These are phyloP conservation scores for Trichonephila clavata DNA, from an alignment of 1,140 invertebrate species.

Conservation along the genomic window DNA sequence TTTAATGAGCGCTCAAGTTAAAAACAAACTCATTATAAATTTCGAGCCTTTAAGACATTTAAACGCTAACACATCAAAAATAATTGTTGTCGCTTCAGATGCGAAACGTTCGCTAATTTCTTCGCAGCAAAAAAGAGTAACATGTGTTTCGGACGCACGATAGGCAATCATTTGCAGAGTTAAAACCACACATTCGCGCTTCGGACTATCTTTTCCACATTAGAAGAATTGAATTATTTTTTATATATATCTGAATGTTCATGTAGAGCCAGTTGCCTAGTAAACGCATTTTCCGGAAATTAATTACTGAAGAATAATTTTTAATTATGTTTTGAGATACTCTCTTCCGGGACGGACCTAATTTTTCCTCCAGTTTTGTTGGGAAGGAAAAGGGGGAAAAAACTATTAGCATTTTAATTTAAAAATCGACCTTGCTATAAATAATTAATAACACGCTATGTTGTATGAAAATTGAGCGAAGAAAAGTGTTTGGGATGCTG, in stretches of 20 bases:
- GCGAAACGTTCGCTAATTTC: not conserved
- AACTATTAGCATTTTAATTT: slow-evolving; percentile 42
- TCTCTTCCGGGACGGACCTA: not conserved
- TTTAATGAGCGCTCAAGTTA: not conserved
- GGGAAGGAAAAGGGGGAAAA: not conserved
- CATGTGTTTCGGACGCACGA: slow-evolving; percentile 10
- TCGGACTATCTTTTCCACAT: slow-evolving; percentile 6
- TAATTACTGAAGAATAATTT: slow-evolving; percentile 25
- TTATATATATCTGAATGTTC: not conserved
- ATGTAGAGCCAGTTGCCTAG: not conserved
- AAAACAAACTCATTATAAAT: slow-evolving; percentile 18
- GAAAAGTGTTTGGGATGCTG: not conserved
- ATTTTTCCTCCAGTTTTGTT: not conserved
- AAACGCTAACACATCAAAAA: not conserved
- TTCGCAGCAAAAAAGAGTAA: not conserved
- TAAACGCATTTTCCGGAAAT: slow-evolving; percentile 12
- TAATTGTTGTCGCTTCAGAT: not conserved
- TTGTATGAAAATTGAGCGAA: not conserved
- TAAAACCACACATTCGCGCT: slow-evolving; percentile 26
- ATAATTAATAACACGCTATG: slow-evolving; percentile 32
- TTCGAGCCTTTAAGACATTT: not conserved
- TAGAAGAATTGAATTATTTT: slow-evolving; percentile 4
- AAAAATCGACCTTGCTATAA: slow-evolving; percentile 36
- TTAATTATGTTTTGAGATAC: slow-evolving; percentile 3
- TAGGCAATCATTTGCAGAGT: slow-evolving; percentile 15